Conservation (phyloP, 2,797 vertebrate genomes). For the Aulostomus chinensis region DNA sequence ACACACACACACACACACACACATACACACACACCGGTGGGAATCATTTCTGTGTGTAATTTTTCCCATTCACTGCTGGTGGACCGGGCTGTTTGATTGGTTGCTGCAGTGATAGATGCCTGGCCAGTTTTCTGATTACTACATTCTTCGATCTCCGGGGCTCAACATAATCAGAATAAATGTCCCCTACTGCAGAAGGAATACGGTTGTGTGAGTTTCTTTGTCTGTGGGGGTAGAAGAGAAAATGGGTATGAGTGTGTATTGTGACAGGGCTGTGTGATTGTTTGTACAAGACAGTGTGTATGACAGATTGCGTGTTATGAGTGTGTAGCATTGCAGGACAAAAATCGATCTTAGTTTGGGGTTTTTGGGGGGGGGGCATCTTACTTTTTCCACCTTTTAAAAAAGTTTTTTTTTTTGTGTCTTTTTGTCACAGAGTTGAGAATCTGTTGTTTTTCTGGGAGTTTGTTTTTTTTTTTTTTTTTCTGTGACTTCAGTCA, state of each 20-base stretch:
- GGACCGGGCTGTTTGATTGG: slow-evolving; percentile 76
- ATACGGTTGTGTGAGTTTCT: slow-evolving; percentile 1
- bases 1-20: slow-evolving; percentile 2
- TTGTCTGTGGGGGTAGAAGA: slow-evolving; percentile 5
- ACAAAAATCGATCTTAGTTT: slow-evolving; percentile 33
- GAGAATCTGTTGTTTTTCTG: background rate
- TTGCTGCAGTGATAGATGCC: slow-evolving; percentile 83
- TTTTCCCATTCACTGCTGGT: slow-evolving; percentile 56
- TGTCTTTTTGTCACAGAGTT: background rate
- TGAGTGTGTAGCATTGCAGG: slow-evolving; percentile 13
- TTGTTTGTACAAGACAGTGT: slow-evolving; percentile 20
- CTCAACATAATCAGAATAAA: slow-evolving; percentile 84
- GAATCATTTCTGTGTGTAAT: slow-evolving; percentile 73
- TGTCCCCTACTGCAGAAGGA: slow-evolving; percentile 67
- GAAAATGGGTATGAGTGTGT: slow-evolving; percentile 31
- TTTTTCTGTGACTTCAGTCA: too few species aligned
- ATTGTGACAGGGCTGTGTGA: slow-evolving; percentile 20
- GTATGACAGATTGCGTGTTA: slow-evolving; percentile 41
- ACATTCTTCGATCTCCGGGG: slow-evolving; percentile 79
- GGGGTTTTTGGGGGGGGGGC: too few species aligned
- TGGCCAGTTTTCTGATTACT: slow-evolving; percentile 84
- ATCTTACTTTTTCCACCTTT: background rate
- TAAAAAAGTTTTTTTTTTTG: background rate
- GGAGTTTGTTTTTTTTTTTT: too few species aligned
- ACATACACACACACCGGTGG: slow-evolving; percentile 30